Evolutionary conservation across 2,888 invertebrate genomes (phyloP).

Genomic region (Cabera pusaria): DNA sequence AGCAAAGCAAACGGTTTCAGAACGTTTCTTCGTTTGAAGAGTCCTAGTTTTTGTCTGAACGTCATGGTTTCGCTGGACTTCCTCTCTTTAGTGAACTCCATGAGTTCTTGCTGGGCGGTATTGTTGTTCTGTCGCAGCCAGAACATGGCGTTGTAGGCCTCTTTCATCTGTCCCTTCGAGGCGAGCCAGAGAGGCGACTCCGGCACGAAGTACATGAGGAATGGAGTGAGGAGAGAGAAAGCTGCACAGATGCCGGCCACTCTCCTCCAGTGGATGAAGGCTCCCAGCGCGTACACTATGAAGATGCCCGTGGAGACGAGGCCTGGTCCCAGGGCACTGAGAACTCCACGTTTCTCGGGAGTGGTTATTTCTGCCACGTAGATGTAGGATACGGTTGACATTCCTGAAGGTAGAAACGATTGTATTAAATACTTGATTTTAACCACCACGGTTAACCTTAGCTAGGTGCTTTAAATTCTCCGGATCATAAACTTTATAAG

Average conservation of each 20-base stretch:
- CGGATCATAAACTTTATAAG: too few relatives aligned
- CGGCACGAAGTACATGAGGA: constrained; percentile 85
- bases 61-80: constrained; percentile 62
- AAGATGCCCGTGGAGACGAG: constrained; percentile 89
- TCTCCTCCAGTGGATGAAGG: constrained; percentile 86
- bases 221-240: constrained; percentile 80
- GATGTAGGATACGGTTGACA: constrained; percentile 87
- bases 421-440: not conserved
- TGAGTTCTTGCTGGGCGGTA: constrained; percentile 85
- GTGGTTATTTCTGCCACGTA: constrained; percentile 88
- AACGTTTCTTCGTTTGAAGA: constrained; percentile 80
- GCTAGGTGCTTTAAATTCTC: not conserved
- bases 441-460: not conserved
- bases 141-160: constrained; percentile 84
- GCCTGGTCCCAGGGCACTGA: constrained; percentile 88
- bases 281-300: constrained; percentile 86
- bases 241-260: constrained; percentile 86
- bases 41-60: constrained; percentile 62
- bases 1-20: constrained; percentile 87
- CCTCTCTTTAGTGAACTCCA: constrained; percentile 81
- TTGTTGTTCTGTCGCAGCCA: constrained; percentile 86
- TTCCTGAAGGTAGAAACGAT: constrained; percentile 69
- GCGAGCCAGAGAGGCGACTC: constrained; percentile 88
- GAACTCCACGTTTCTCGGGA: constrained; percentile 86
- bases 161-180: constrained; percentile 82